Evolutionary conservation across 2,888 invertebrate genomes (phyloP).

Genomic region (Xanthia icteritia): DNA sequence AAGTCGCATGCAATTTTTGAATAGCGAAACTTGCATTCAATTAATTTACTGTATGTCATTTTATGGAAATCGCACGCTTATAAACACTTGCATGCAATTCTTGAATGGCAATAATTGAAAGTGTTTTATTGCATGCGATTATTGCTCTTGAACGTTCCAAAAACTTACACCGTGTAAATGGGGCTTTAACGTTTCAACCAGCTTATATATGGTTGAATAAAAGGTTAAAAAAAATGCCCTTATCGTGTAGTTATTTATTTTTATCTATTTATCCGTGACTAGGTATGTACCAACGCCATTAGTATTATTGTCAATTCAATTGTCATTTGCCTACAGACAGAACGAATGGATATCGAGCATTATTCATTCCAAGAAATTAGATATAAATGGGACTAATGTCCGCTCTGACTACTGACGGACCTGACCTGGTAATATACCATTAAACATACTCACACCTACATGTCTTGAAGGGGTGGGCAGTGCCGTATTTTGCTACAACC

Average conservation of each 20-base stretch:
- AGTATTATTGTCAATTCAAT: background rate
- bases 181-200: background rate
- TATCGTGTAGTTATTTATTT: conserved; percentile 38
- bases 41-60: no score
- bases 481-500: background rate
- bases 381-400: background rate
- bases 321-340: background rate
- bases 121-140: no score
- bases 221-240: background rate
- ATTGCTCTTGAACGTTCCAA: no score
- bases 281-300: background rate
- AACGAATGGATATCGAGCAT: conserved; percentile 5
- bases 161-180: no score
- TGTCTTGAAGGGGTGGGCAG: background rate
- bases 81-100: no score
- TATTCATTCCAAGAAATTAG: background rate
- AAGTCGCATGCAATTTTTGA: no score
- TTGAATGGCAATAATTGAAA: no score
- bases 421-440: background rate
- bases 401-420: no score
- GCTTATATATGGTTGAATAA: background rate
- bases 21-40: no score
- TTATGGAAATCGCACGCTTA: no score
- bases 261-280: conserved; percentile 10
- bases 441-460: background rate